These are phyloP conservation scores for Stictocephala bisonia DNA, from an alignment of 2,888 invertebrate species.

Conservation along the genomic window DNA sequence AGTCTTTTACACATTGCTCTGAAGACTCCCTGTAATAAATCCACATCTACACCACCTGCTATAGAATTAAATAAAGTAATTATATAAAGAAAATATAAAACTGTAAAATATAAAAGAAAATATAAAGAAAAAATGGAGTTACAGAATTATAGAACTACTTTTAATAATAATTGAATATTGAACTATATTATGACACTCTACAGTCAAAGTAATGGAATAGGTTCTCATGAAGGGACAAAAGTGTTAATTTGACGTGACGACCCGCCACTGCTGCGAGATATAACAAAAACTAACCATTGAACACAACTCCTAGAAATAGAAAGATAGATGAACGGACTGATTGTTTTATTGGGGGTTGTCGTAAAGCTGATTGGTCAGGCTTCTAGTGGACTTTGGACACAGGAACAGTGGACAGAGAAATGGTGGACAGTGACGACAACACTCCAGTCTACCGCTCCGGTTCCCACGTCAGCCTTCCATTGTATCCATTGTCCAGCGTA, in stretches of 20 bases:
- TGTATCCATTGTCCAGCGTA: slow-evolving; percentile 28
- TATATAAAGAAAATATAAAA: too few relatives aligned
- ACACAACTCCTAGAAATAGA: neutral
- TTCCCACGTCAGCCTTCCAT: slow-evolving; percentile 28
- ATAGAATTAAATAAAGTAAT: too few relatives aligned
- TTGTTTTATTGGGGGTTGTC: neutral
- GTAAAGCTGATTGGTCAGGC: neutral
- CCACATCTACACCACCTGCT: too few relatives aligned
- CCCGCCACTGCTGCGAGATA: neutral
- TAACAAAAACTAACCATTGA: neutral
- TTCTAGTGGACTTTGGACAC: neutral
- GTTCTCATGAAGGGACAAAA: too few relatives aligned
- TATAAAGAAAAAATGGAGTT: too few relatives aligned
- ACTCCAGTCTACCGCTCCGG: neutral
- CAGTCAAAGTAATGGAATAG: too few relatives aligned
- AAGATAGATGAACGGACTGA: neutral
- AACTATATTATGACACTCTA: too few relatives aligned
- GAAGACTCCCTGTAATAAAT: too few relatives aligned
- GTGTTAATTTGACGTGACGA: neutral
- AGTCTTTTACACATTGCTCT: too few relatives aligned
- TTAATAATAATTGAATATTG: too few relatives aligned
- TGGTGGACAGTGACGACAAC: neutral
- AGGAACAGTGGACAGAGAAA: neutral
- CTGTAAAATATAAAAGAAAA: too few relatives aligned
- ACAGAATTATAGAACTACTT: too few relatives aligned